phyloP scores from a whole-genome alignment of 2,113 vertebrate species.

The Theristicus caerulescens region DNA sequence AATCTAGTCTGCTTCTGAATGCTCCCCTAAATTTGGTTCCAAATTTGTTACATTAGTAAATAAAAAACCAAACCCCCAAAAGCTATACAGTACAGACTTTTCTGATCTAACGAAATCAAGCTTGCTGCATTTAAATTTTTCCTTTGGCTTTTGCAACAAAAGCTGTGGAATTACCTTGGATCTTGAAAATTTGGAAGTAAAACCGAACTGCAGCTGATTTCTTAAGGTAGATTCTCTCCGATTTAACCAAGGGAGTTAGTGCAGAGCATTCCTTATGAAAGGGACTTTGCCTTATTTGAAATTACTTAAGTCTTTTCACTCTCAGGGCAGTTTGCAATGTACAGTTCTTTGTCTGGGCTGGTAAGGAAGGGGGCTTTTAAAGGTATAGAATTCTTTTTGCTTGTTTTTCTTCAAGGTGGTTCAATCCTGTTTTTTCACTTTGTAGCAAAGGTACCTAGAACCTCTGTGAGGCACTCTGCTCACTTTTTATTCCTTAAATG shows the following conservation, averaged over 20 bases:
- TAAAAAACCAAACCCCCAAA: background rate
- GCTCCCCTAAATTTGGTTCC: background rate
- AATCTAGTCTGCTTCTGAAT: background rate
- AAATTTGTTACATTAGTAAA: background rate
- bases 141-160: background rate
- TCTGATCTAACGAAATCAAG: background rate
- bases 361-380: background rate
- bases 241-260: background rate
- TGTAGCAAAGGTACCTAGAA: background rate
- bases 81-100: background rate
- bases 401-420: background rate
- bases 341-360: background rate
- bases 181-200: background rate
- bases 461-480: background rate
- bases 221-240: accelerated
- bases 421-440: background rate
- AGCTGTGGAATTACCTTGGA: background rate
- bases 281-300: background rate
- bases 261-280: background rate
- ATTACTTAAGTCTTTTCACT: background rate
- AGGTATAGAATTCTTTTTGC: background rate
- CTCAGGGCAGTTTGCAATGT: background rate
- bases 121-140: background rate
- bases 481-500: background rate
- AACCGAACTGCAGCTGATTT: background rate